Evolutionary conservation across 1,140 invertebrate genomes (phyloP), one percentile per base, ranked within the genome.

Genomic region (Papilio machaon): DNA sequence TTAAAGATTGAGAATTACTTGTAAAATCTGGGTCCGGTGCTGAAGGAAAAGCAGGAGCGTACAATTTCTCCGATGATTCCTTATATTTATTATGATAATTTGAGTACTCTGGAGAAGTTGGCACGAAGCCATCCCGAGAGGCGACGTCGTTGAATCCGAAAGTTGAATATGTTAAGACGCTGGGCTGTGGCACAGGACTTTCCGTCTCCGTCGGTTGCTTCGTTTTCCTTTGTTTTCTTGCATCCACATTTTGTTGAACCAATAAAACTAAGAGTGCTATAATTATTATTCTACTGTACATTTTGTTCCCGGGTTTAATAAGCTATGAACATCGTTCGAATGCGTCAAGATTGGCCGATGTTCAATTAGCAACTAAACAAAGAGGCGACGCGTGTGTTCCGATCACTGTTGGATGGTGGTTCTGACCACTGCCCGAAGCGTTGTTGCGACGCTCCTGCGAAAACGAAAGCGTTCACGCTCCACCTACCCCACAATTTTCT

Each of bases 381-480:
- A 80, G 81, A 82, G 86, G 19, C 43, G 82, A 84, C 67, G 74
- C 80, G 81, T 73, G 80, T 74, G 64, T 35, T 70, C 30, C 11
- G 64, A 35, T 67, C 79, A 49, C 52, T 67, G 38, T 75, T 81
- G 75, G 81, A 82, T 87, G 87, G 89, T 85, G 80, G 84, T 80
- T 81, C 81, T 67, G 70, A 80, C 43, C 80, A 75, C 82, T 78
- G 73, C 82, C 82, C 67, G 83, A 84, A 79, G 83, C 89, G 84
- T 86, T 85, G 84, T 86, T 89, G 82, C 85, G 85, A 82, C 81
- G 78, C 87, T 89, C 91, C 91, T 89, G 86, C 88, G 92, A 94
- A 93, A 94, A 90, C 87, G 92, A 94, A 94, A 94, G 93, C 89
- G 88, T 91, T 93, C 87, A 94, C 89, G 92, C 90, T 90, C 89